Evolutionary conservation across 92 coral and sea anemone species (phyloP), one percentile per base, ranked within the genome.

Genomic region (Hydrozoanthus gracilis): DNA sequence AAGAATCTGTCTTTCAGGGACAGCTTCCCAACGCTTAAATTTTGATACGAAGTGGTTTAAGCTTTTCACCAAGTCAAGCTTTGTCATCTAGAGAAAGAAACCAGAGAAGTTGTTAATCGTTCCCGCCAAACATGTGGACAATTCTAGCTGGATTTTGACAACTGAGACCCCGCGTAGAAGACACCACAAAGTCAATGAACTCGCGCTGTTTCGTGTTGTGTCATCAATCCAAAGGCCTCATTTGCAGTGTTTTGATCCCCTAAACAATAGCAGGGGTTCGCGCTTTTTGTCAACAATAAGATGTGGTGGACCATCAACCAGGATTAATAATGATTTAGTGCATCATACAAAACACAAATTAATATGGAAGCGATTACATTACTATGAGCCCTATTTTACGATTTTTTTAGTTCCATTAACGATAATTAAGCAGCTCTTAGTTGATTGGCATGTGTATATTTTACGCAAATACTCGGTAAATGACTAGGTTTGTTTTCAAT

Each of bases 1-100:
- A n/a, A 60, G 46, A 64, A 65, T 80, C 85, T 80, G 85, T 80
- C 58, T 80, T 80, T 65, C 75, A 10, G 46, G 18, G 46, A 80
- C 5, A 48, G 62, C 75, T 48, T 52, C 16, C 9, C 6, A 64
- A 4, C 3, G 16, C 62, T 11, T 45, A 60, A 4, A 80, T 5
- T 65, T 80, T 47, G 16, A 47, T 18, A 4, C 9, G 50, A 62
- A 18, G 17, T 17, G 13, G 56, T 54, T 17, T 60, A 66, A 65
- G 20, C 58, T 16, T 35, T 27, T 65, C 58, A 48, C 9, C 46
- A 64, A 11, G 61, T 46, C 2, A 65, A 11, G 13, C 3, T 18
- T 46, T 68, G 4, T 7, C 27, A 68, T 14, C 61, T 52, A 49
- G 10, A 35, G 18, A 27, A 64, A 66, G 44, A 12, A 52, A 10